phyloP scores from a whole-genome alignment of 2,113 vertebrate genomes.

The Phoenicopterus ruber region DNA sequence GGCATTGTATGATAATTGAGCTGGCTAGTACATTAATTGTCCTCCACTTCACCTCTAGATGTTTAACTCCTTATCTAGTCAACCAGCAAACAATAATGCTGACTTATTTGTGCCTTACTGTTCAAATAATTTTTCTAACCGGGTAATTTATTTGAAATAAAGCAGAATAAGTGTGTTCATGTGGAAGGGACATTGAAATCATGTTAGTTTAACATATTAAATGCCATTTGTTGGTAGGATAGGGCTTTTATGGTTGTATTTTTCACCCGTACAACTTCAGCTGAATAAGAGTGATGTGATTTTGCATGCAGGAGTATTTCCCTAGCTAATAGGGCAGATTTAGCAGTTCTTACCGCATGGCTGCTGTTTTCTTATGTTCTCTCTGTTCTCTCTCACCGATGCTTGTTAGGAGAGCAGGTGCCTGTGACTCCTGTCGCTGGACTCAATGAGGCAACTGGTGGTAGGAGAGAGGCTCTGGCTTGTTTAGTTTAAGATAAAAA shows the following conservation, averaged over 20 bases:
- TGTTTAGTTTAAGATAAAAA: background rate
- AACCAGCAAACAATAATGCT: conserved; percentile 62
- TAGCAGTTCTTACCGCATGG: background rate
- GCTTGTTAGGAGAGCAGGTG: background rate
- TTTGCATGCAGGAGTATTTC: background rate
- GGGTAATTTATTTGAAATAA: conserved; percentile 61
- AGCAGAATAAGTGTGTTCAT: background rate
- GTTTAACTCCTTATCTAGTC: conserved; percentile 70
- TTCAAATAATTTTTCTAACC: conserved; percentile 48
- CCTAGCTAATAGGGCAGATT: background rate
- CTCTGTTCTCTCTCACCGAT: accelerated
- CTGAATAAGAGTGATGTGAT: background rate
- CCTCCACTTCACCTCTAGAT: conserved; percentile 75
- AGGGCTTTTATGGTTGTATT: background rate
- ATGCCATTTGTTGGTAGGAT: background rate
- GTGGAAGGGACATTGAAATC: conserved; percentile 19
- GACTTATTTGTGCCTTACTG: conserved; percentile 54
- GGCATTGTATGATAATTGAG: conserved; percentile 72
- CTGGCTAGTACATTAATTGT: conserved; percentile 64
- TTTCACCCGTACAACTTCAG: background rate
- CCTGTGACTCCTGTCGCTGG: background rate
- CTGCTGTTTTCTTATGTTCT: background rate
- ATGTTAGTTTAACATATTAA: background rate
- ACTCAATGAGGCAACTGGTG: background rate
- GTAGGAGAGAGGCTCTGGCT: background rate